Conservation (phyloP, 2,113 vertebrate genomes). For the Caranx ignobilis region DNA sequence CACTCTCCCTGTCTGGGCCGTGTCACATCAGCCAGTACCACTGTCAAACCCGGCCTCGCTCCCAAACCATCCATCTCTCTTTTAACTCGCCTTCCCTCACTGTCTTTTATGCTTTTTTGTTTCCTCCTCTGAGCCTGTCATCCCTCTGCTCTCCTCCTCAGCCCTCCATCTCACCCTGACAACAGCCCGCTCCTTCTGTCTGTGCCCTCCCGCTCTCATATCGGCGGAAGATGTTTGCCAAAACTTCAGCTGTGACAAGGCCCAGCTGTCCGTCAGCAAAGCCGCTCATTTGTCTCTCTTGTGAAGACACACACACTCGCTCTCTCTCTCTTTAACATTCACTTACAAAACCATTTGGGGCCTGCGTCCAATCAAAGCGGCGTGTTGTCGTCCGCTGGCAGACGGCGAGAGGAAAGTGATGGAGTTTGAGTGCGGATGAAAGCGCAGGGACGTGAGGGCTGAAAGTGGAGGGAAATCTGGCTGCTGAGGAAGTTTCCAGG, state of each 20-base stretch:
- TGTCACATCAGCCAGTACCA: constrained; percentile 56
- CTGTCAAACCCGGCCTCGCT: constrained; percentile 57
- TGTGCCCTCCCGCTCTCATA: constrained; percentile 51
- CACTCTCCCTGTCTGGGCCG: constrained; percentile 62
- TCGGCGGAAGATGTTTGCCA: constrained; percentile 56
- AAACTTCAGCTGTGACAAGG: constrained; percentile 64
- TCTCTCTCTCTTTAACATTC: constrained; percentile 43
- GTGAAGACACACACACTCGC: constrained; percentile 9
- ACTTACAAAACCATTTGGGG: constrained; percentile 52
- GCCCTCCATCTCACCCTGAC: constrained; percentile 48
- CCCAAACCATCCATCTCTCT: constrained; percentile 68
- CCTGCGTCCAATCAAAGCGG: constrained; percentile 48
- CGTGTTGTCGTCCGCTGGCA: not conserved
- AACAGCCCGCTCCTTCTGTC: constrained; percentile 51
- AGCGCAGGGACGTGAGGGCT: constrained; percentile 26
- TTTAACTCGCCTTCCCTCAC: not conserved
- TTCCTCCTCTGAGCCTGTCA: constrained; percentile 20
- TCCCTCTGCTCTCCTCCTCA: constrained; percentile 16
- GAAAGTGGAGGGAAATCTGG: constrained; percentile 5
- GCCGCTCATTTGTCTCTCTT: constrained; percentile 65
- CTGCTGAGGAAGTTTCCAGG: not conserved
- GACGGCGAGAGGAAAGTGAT: constrained; percentile 15
- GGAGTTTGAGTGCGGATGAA: constrained; percentile 27
- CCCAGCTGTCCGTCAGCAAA: constrained; percentile 66
- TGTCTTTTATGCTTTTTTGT: constrained; percentile 40